These are phyloP conservation scores for Brachyrhaphis roseni DNA, from an alignment of 2,797 vertebrate genomes.

Conservation along the genomic window DNA sequence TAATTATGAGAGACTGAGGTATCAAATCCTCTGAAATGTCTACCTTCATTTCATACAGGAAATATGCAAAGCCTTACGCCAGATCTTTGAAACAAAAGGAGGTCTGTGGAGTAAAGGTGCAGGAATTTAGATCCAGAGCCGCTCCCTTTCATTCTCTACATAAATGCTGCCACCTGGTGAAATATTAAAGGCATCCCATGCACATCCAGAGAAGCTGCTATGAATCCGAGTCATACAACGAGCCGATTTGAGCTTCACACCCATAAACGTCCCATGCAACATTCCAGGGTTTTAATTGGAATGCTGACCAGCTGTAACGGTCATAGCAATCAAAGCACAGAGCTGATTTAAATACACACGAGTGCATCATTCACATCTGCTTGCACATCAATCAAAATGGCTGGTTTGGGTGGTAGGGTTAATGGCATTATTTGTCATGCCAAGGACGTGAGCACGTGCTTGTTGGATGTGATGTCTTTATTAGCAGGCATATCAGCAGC, in stretches of 20 bases:
- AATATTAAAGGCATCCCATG: slow-evolving; percentile 53
- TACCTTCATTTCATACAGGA: slow-evolving; percentile 60
- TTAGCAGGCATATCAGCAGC: slow-evolving; percentile 80
- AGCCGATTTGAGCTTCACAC: slow-evolving; percentile 24
- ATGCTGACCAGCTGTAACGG: slow-evolving; percentile 65
- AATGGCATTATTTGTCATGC: slow-evolving; percentile 84
- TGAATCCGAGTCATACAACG: slow-evolving; percentile 32
- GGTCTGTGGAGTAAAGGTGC: slow-evolving; percentile 26
- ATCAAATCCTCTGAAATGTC: slow-evolving; percentile 68
- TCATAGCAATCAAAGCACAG: slow-evolving; percentile 62
- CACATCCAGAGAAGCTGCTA: slow-evolving; percentile 31
- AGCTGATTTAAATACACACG: slow-evolving; percentile 41
- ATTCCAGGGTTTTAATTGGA: slow-evolving; percentile 58
- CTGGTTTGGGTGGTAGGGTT: slow-evolving; percentile 80
- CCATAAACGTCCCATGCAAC: slow-evolving; percentile 52
- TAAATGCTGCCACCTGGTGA: slow-evolving; percentile 85
- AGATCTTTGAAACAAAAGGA: slow-evolving; percentile 13
- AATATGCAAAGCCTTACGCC: slow-evolving; percentile 27
- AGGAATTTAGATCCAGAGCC: slow-evolving; percentile 48
- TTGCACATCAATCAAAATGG: slow-evolving; percentile 81
- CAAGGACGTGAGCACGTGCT: slow-evolving; percentile 71
- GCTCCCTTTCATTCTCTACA: slow-evolving; percentile 63
- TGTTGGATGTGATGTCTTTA: slow-evolving; percentile 82
- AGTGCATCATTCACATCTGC: slow-evolving; percentile 57
- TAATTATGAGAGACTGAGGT: slow-evolving; percentile 83